Conservation (phyloP, 2,888 invertebrate species). For the Nomada lathburiana region DNA sequence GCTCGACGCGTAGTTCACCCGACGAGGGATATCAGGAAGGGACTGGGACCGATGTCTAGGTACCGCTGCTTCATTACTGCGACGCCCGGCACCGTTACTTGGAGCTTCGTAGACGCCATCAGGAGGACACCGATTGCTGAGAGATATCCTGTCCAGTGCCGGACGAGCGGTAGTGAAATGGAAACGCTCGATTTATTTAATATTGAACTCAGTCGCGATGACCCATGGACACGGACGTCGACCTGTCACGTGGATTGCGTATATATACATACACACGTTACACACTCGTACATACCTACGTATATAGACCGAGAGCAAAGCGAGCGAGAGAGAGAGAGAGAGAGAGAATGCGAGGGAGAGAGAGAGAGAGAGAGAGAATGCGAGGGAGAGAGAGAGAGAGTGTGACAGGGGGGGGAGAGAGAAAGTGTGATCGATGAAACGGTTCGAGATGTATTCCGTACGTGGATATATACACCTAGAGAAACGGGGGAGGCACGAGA, state of each 20-base stretch:
- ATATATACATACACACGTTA: slow-evolving; percentile 46
- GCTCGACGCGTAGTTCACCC: slow-evolving; percentile 93
- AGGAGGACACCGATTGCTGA: slow-evolving; percentile 74
- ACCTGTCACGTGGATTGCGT: slow-evolving; percentile 65
- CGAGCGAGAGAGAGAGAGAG: background rate
- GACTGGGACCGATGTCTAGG: slow-evolving; percentile 95
- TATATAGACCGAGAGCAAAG: background rate
- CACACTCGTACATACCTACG: slow-evolving; percentile 23
- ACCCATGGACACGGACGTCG: slow-evolving; percentile 45
- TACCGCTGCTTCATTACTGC: slow-evolving; percentile 82
- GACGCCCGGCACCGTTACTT: slow-evolving; percentile 80
- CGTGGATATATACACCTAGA: slow-evolving; percentile 31
- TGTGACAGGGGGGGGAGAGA: background rate
- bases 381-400: background rate
- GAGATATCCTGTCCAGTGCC: slow-evolving; percentile 68
- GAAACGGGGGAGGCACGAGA: slow-evolving; percentile 5
- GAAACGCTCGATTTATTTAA: slow-evolving; percentile 17
- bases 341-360: background rate
- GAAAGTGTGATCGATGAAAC: slow-evolving; percentile 46
- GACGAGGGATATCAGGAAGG: slow-evolving; percentile 97
- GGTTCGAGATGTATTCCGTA: slow-evolving; percentile 47
- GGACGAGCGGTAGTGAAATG: slow-evolving; percentile 79
- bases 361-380: no score
- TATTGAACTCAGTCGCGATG: slow-evolving; percentile 26
- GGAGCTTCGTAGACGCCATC: slow-evolving; percentile 79